Base-by-base conservation (phyloP, 1,140 invertebrate species). In the Drosophila equinoxialis region DNA sequence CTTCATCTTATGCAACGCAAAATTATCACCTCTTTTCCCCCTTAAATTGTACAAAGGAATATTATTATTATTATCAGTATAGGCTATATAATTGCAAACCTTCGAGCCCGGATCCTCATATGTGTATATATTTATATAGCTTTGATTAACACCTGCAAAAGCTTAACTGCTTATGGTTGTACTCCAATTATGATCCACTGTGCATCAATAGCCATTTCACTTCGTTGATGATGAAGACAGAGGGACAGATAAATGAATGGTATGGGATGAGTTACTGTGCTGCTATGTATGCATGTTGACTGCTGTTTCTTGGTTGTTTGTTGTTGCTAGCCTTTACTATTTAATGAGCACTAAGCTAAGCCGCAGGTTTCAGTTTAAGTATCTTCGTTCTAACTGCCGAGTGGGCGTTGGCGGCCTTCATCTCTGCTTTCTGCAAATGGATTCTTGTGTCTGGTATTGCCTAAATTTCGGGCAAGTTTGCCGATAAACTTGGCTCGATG, bases 261-360 rank as follows among this genome's bases (percentile, higher is more conserved):
- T 13, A 11, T 39, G 37, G 10, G 10, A 39, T 13, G 37, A 13
- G 37, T 5, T 37, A 45, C 48, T 48, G 55, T 70, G 37, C 45
- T 51, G 55, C 71, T 48, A 58, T 69, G 14, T 57, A 14, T n/a
- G 41, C 4, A 1, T 4, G 13, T 10, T 45, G 45, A 10, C 14
- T 48, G 17, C 26, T 65, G n/a, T 30, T 68, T 17, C 37, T 35
- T 55, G 20, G 13, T 26, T 66, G 8, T 37, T 45, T 66, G 8
- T 30, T 23, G 20, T 51, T 66, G 51, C 20, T 70, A 37, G 59
- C 51, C 57, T 77, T 83, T 80, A 84, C 81, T 84, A 84, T 85
- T 85, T 77, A 81, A 81, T 85, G 77, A 84, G 73, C 80, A 82
- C 79, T 82, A 74, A 78, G 67, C 74, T 68, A 65, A 78, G 67